Evolutionary conservation across 2,113 vertebrate species (phyloP), one percentile per base, ranked within the genome.

Genomic region (Myotis lucifugus): DNA sequence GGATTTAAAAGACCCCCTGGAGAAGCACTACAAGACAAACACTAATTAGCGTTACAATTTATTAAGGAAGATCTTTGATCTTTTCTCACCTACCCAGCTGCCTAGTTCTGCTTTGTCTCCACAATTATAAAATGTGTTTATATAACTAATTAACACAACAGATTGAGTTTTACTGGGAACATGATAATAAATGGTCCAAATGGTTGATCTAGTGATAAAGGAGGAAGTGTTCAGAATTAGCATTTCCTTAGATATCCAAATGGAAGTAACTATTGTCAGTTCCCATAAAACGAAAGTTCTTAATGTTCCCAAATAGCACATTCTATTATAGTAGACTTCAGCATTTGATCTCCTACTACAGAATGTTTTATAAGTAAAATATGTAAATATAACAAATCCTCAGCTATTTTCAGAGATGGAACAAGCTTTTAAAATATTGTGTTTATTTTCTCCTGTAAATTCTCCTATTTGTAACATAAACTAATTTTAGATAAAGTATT

Each of bases 41-140:
- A 79, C 96, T 98, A 98, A 98, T 98, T 98, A 98, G 94, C 96
- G 85, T 97, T 97, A 98, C 97, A 98, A 98, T 97, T 98, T 97
- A 97, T 97, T 97, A 97, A 96, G 95, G 52, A 77, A 54, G 81
- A 89, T 92, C 97, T 98, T 98, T 98, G 97, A 98, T 98, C 97
- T 97, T 97, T 98, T 98, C 97, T 98, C 98, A 98, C 96, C 97
- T 98, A 98, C 93, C 95, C 97, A 98, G 96, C 97, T 97, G 84
- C 96, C 93, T 87, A 90, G 67, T 95, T 97, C 94, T 97, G 93
- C 96, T 97, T 94, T 79, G 76, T 97, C 96, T 97, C 95, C 91
- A 96, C 85, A 97, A 96, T 90, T 93, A 97, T 97, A 97, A 95
- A 97, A 92, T 95, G 91, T 97, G 97, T 98, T 98, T 98, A 98